Conservation (phyloP, 2,888 invertebrate species). For the Ophonus ardosiacus region DNA sequence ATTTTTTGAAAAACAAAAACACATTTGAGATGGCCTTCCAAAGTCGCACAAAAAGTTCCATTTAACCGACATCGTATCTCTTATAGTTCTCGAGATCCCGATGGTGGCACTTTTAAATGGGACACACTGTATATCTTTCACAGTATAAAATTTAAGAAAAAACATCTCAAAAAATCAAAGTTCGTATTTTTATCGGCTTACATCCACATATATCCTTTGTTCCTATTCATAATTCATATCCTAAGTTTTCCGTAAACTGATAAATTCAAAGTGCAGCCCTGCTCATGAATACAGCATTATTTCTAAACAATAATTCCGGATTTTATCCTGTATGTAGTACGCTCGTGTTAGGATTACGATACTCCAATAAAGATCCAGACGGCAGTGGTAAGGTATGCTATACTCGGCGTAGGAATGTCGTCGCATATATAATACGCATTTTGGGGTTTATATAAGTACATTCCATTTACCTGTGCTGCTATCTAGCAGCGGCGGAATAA, state of each 20-base stretch:
- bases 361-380: not conserved
- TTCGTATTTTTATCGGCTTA: not conserved
- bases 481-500: not conserved
- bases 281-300: not conserved
- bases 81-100: no score
- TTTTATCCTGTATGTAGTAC: not conserved
- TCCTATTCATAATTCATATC: not conserved
- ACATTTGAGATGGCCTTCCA: no score
- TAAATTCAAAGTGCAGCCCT: not conserved
- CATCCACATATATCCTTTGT: not conserved
- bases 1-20: no score
- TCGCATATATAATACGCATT: conserved; percentile 39
- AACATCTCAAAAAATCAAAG: no score
- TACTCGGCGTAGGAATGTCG: conserved; percentile 13
- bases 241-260: not conserved
- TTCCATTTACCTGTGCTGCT: conserved; percentile 35
- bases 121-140: no score
- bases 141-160: not conserved
- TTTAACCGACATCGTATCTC: no score
- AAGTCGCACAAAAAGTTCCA: no score
- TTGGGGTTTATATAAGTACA: conserved; percentile 38
- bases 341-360: not conserved
- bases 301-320: not conserved
- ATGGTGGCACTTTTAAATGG: no score
- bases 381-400: not conserved